A percentile compares a stretch with the other conserved stretches of the same genome.
Evolutionary conservation across 2,888 invertebrate species (phyloP).

Genomic region (Parelbella ahira): DNA sequence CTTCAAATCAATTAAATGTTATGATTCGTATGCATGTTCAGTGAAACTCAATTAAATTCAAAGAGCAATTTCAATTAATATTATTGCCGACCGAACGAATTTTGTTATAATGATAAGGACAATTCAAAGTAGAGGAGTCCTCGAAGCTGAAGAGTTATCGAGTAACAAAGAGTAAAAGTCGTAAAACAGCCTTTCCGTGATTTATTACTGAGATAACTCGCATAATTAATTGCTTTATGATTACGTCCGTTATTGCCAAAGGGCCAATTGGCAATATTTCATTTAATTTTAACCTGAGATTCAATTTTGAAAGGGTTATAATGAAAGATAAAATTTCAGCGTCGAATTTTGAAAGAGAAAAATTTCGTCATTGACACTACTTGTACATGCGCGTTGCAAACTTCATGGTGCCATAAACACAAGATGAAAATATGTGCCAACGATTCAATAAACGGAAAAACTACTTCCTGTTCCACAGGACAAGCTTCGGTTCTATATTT

Average conservation of each 20-base stretch:
- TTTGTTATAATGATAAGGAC: conserved; percentile 11
- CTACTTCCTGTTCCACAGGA: conserved; percentile 59
- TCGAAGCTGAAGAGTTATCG: conserved; percentile 15
- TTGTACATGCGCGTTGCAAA: conserved; percentile 70
- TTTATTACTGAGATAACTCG: conserved; percentile 24
- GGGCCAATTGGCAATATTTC: conserved; percentile 16
- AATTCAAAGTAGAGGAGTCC: conserved; percentile 4
- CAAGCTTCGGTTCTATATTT: conserved; percentile 41
- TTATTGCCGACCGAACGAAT: conserved; percentile 6
- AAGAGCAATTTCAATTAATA: too few species aligned
- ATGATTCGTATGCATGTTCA: too few species aligned
- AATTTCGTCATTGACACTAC: conserved; percentile 48
- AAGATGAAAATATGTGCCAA: conserved; percentile 78
- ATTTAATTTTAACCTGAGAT: conserved; percentile 20
- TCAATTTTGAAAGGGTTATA: conserved; percentile 13
- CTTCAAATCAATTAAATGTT: too few species aligned
- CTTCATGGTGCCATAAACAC: conserved; percentile 74
- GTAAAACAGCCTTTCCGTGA: conserved; percentile 23
- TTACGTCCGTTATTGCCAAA: conserved; percentile 21
- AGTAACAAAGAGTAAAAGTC: conserved; percentile 23
- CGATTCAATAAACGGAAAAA: conserved; percentile 74
- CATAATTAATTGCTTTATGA: conserved; percentile 26
- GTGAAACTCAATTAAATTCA: conserved; percentile 1
- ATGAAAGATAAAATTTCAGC: conserved; percentile 11
- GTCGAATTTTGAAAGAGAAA: conserved; percentile 12